Conservation (phyloP, 2,797 vertebrate genomes). For the Epinephelus awoara region DNA sequence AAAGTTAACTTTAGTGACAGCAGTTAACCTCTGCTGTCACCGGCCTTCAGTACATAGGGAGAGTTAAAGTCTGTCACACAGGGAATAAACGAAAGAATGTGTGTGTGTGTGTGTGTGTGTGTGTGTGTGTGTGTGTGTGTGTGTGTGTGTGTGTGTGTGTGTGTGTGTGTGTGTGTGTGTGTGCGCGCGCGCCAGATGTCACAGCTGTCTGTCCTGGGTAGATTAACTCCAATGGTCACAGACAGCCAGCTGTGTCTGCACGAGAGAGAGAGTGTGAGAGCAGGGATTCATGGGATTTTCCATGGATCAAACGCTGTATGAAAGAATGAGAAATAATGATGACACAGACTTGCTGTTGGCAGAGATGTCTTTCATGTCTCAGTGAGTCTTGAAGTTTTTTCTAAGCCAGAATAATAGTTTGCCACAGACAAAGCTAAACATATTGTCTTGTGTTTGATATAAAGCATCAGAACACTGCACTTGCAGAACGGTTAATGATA, state of each 20-base stretch:
- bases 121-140: conserved; percentile 27
- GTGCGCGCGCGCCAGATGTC: conserved; percentile 74
- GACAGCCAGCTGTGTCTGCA: conserved; percentile 76
- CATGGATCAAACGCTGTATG: conserved; percentile 35
- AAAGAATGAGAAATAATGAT: conserved; percentile 59
- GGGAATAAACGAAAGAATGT: conserved; percentile 49
- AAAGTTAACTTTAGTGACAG: conserved; percentile 37
- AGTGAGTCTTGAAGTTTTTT: conserved; percentile 12
- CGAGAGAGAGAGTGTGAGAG: conserved; percentile 48
- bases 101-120: conserved; percentile 25
- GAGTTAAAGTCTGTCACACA: conserved; percentile 25
- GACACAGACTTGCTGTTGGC: conserved; percentile 30
- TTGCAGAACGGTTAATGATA: neutral
- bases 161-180: conserved; percentile 11
- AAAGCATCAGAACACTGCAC: neutral
- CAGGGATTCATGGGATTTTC: conserved; percentile 46
- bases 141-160: conserved; percentile 34
- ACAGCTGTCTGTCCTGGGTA: conserved; percentile 72
- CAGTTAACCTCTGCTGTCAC: conserved; percentile 49
- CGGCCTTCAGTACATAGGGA: conserved; percentile 12
- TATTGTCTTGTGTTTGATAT: neutral
- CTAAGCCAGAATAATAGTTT: neutral
- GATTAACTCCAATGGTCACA: conserved; percentile 75
- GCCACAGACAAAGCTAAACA: conserved; percentile 1
- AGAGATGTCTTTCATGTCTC: conserved; percentile 28